Evolutionary conservation across 1,140 invertebrate genomes (phyloP), one percentile per base, ranked within the genome.

Genomic region (Caenorhabditis inopinata): DNA sequence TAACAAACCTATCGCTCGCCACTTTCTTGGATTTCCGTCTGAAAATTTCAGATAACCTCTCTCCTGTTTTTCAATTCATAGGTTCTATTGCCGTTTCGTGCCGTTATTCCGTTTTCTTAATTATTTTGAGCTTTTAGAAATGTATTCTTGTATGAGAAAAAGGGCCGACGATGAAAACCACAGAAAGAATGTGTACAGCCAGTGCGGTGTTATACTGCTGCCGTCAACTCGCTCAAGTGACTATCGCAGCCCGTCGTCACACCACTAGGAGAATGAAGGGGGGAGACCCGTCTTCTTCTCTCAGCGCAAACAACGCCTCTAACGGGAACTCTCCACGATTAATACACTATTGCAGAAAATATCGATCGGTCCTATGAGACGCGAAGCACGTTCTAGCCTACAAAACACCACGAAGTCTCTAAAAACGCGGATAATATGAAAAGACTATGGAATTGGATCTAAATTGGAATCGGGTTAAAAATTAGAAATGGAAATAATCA

Each of bases 91-190:
- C n/a, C n/a, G n/a, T n/a, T n/a, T n/a, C n/a, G n/a, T n/a, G n/a
- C n/a, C n/a, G n/a, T n/a, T n/a, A n/a, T n/a, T n/a, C n/a, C n/a
- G n/a, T 42, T 7, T 42, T 5, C 38, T 42, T 42, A 42, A 42
- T 14, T 42, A 7, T 42, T 42, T 42, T 5, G 5, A 7, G 14
- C 38, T 14, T 7, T 42, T 42, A 7, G 38, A 14, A 42, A 42
- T 7, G 6, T 42, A 42, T 42, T 42, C 38, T 42, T 42, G 38
- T 42, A 42, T 42, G 38, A 42, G 38, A 42, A 48, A 74, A 25
- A 58, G 23, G 27, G 27, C 74, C 12, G 51, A 58, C 29, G 45
- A 49, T 62, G 51, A 47, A 76, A 78, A 75, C 45, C 73, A 49
- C 21, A 49, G 47, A 49, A 49, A 38, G 14, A 38, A 35, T 49